phyloP scores from a whole-genome alignment of 2,888 invertebrate species.

The Lathronympha strigana region DNA sequence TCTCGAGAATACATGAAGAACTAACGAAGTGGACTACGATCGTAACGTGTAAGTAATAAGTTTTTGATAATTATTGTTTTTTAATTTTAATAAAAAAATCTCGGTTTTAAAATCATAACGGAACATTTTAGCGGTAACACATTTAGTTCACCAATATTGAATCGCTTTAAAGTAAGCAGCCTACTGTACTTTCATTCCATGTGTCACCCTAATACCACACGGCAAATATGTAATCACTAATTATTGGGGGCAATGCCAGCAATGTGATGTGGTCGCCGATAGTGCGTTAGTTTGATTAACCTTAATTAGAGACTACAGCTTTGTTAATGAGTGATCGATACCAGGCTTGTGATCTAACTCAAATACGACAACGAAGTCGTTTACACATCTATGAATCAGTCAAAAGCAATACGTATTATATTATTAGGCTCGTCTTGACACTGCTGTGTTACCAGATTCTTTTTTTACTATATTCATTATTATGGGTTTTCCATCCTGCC shows the following conservation, averaged over 20 bases:
- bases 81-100: no score
- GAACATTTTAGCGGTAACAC: no score
- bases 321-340: not conserved
- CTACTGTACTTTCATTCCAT: not conserved
- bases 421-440: no score
- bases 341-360: not conserved
- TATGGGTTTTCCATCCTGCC: not conserved
- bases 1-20: no score
- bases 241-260: conserved; percentile 47
- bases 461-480: not conserved
- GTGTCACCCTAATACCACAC: not conserved
- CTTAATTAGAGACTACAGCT: conserved; percentile 54
- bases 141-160: no score
- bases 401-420: no score
- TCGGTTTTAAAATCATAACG: no score
- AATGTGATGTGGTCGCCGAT: conserved; percentile 54
- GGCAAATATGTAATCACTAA: conserved; percentile 46
- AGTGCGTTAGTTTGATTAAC: conserved; percentile 59
- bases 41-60: no score
- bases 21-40: no score
- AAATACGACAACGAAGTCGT: not conserved
- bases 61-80: no score
- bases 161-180: not conserved
- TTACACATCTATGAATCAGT: not conserved
- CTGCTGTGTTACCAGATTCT: not conserved